phyloP scores from a whole-genome alignment of 2,113 vertebrate species.

The Gyps fulvus region DNA sequence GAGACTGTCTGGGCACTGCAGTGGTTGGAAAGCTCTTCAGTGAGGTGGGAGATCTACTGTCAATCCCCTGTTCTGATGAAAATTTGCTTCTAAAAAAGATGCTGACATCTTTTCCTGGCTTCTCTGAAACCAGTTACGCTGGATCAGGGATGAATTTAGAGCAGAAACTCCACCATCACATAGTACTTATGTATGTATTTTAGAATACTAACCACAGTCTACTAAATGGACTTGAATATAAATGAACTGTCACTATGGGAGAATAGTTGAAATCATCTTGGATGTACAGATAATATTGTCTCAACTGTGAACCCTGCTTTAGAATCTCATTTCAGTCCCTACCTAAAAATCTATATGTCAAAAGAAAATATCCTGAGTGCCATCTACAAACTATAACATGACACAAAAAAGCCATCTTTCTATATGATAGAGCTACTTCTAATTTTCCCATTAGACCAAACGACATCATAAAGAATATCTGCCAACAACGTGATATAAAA shows the following conservation, averaged over 20 bases:
- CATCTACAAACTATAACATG: slow-evolving; percentile 61
- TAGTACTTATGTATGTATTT: neutral
- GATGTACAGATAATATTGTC: slow-evolving; percentile 24
- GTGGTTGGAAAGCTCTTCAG: neutral
- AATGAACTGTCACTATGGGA: slow-evolving; percentile 11
- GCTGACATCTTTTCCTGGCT: neutral
- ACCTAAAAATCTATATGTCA: slow-evolving; percentile 64
- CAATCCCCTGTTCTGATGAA: neutral
- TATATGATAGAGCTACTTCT: slow-evolving; percentile 67
- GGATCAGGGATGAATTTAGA: neutral
- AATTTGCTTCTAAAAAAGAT: neutral
- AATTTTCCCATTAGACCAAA: slow-evolving; percentile 78
- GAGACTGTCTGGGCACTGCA: neutral
- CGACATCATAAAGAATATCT: slow-evolving; percentile 73
- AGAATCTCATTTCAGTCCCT: slow-evolving; percentile 50
- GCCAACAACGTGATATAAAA: slow-evolving; percentile 76
- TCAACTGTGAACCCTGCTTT: slow-evolving; percentile 15
- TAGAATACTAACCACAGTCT: slow-evolving; percentile 8
- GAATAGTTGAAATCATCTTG: slow-evolving; percentile 9
- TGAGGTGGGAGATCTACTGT: neutral
- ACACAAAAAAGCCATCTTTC: slow-evolving; percentile 66
- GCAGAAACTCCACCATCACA: neutral
- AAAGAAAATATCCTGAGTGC: slow-evolving; percentile 45
- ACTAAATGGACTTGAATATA: slow-evolving; percentile 38
- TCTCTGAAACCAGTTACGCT: neutral